phyloP scores from a whole-genome alignment of 2,113 vertebrate species.

The Sinocyclocheilus rhinocerous region DNA sequence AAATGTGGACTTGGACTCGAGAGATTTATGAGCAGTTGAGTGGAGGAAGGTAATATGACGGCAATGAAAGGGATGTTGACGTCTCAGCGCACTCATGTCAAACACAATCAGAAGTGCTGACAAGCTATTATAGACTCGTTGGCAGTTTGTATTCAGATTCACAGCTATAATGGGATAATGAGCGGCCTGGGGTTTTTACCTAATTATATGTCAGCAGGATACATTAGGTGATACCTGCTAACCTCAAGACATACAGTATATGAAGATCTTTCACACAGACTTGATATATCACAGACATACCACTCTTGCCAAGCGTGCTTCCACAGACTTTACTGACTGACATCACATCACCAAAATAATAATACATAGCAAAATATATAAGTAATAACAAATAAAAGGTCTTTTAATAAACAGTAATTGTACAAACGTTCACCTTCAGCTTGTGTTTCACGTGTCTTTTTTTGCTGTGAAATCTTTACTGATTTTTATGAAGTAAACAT shows the following conservation, averaged over 20 bases:
- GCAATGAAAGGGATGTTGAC: neutral
- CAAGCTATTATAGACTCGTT: constrained; percentile 3
- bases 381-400: neutral
- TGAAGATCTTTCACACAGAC: neutral
- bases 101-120: constrained; percentile 22
- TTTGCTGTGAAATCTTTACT: too few species aligned
- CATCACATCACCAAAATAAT: neutral
- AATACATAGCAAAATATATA: neutral
- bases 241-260: neutral
- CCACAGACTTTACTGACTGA: neutral
- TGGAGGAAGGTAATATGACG: neutral
- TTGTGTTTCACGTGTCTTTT: too few species aligned
- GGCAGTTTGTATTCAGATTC: constrained; percentile 21
- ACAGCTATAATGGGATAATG: constrained; percentile 27
- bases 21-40: neutral
- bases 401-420: too few species aligned
- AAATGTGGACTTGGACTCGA: neutral
- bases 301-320: neutral
- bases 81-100: neutral
- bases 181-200: constrained; percentile 2
- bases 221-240: constrained; percentile 4
- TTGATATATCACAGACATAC: neutral
- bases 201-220: constrained; percentile 7
- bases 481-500: too few species aligned
- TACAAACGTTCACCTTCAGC: too few species aligned